Base-by-base conservation (phyloP, 2,888 invertebrate genomes). In the Leucania comma region DNA sequence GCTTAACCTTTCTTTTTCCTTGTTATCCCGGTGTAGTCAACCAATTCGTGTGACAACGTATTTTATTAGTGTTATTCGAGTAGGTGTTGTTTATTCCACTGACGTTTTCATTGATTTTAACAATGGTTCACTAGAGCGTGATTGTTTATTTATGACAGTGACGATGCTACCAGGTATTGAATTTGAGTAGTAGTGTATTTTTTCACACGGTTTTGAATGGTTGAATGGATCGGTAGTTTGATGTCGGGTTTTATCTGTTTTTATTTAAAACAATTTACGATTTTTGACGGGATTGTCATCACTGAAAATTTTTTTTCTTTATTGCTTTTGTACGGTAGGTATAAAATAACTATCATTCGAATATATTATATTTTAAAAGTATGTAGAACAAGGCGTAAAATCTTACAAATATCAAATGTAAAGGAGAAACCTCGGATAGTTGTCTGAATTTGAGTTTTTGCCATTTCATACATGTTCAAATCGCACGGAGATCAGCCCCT, bases 61-160 rank as follows among this genome's bases (percentile, higher is more conserved):
- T 68, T 72, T 38, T 14, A 42, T 68, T 51, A 64, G 22, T 48
- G 1, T n/a, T 60, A 68, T 29, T 3, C 4, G 29, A 29, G 29
- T 48, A 48, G n/a, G n/a, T 60, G 3, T 35, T 53, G 22, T 24
- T 48, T 2, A 14, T 42, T 42, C 12, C 12, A n/a, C 12, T 38
- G 60, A 60, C 24, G 1, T n/a, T 50, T 62, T 56, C 26, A 60
- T 38, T 20, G 9, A 46, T 50, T 26, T 8, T 12, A n/a, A 53
- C 54, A 50, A 51, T 57, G 24, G 32, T 14, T 35, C 38, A 14
- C 63, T 53, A 22, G 51, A 51, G 29, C 61, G 42, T 54, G 60
- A 70, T 63, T 48, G 17, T 80, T 64, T 69, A 58, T 76, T 69
- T 69, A 53, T 17, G 17, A 42, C 17, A 38, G 48, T 50, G 70